Conservation (phyloP, 2,888 invertebrate species). For the Apamea crenata region DNA sequence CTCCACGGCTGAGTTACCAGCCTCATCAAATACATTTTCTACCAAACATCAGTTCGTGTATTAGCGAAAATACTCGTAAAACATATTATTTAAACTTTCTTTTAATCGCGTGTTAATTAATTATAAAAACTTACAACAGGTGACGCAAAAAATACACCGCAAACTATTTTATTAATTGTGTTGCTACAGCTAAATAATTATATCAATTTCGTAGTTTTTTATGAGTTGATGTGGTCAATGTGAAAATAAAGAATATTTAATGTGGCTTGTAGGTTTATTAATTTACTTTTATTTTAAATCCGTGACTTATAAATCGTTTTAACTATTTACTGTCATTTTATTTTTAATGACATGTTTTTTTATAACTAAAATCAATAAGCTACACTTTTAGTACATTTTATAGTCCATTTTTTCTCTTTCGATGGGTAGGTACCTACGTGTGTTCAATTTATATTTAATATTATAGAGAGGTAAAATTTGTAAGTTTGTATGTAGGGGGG, state of each 20-base stretch:
- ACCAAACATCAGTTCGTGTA: slow-evolving; percentile 24
- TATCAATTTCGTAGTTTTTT: slow-evolving; percentile 49
- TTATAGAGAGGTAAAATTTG: too few species aligned
- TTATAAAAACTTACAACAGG: slow-evolving; percentile 35
- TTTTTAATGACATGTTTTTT: not conserved
- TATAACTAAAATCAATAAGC: not conserved
- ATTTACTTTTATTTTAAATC: slow-evolving; percentile 14
- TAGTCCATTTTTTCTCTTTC: not conserved
- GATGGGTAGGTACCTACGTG: not conserved
- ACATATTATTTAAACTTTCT: slow-evolving; percentile 40
- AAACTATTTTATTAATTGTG: slow-evolving; percentile 43
- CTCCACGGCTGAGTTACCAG: slow-evolving; percentile 29
- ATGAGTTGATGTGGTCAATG: not conserved
- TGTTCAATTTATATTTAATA: too few species aligned
- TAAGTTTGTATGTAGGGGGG: too few species aligned
- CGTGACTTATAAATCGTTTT: not conserved
- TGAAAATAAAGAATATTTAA: slow-evolving; percentile 24
- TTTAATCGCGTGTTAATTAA: slow-evolving; percentile 49
- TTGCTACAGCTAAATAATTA: slow-evolving; percentile 51
- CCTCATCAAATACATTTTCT: slow-evolving; percentile 23
- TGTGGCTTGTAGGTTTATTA: not conserved
- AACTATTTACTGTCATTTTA: not conserved
- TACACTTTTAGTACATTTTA: not conserved
- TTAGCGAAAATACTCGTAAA: slow-evolving; percentile 28
- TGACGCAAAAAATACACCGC: slow-evolving; percentile 39